phyloP scores from a whole-genome alignment of 2,888 invertebrate species.

The Gandaritis pyraliata region DNA sequence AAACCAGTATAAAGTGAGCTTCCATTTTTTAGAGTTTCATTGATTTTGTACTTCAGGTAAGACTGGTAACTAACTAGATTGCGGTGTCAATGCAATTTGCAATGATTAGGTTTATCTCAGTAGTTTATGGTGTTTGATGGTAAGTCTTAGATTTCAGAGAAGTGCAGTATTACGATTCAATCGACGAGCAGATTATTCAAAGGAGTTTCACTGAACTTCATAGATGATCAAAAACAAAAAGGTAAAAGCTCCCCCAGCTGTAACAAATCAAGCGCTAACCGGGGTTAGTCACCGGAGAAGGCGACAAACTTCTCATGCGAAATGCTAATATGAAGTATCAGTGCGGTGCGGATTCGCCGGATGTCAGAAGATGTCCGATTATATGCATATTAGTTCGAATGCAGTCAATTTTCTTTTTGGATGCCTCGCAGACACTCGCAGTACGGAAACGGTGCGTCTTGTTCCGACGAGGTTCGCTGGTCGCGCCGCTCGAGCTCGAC shows the following conservation, averaged over 20 bases:
- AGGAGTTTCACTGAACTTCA: conserved; percentile 8
- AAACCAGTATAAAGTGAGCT: too few relatives aligned
- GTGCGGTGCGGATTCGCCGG: conserved; percentile 46
- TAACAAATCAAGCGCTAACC: conserved; percentile 27
- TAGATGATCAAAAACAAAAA: conserved; percentile 25
- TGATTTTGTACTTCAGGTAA: too few relatives aligned
- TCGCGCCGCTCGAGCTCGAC: conserved; percentile 20
- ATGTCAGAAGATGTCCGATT: conserved; percentile 67
- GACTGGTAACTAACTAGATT: too few relatives aligned
- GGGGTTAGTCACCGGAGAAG: conserved; percentile 33
- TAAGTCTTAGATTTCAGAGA: too few relatives aligned
- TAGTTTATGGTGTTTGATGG: too few relatives aligned
- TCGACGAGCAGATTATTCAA: too few relatives aligned
- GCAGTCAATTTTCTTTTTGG: conserved; percentile 63
- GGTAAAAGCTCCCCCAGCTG: conserved; percentile 30
- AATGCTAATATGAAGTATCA: conserved; percentile 38
- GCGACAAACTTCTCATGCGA: conserved; percentile 37
- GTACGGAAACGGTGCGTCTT: conserved; percentile 52
- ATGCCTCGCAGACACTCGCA: conserved; percentile 49
- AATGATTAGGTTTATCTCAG: too few relatives aligned
- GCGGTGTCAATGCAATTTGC: too few relatives aligned
- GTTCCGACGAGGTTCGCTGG: conserved; percentile 37
- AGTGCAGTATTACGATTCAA: too few relatives aligned
- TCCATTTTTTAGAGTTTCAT: too few relatives aligned
- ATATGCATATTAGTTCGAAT: conserved; percentile 65